Evolutionary conservation across 2,888 invertebrate genomes (phyloP), one percentile per base, ranked within the genome.

Genomic region (Tetranychus piercei): DNA sequence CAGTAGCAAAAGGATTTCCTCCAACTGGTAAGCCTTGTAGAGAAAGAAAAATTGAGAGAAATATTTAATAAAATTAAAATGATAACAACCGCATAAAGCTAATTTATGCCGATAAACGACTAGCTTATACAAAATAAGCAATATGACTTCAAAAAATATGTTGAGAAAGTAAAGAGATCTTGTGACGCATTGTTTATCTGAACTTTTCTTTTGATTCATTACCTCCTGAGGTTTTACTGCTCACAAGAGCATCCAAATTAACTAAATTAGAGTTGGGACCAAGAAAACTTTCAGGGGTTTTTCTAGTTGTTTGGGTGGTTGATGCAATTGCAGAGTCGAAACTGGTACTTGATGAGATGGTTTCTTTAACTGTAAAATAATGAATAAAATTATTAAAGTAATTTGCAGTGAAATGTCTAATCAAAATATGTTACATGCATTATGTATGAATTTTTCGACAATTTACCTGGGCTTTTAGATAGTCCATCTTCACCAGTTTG

Each of bases 231-330:
- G 79, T 78, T 70, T 80, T 79, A 72, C 84, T 82, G 55, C 86
- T 88, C 80, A 99, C 91, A 81, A 99, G 87, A 82, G 96, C 93
- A 85, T 99, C 97, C 83, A 99, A 87, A 87, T 99, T 97, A 78
- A 99, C 97, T 80, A 99, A 87, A 79, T 90, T 88, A 15, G 94
- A 94, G 85, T 99, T 96, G 84, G 94, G 94, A 71, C 97, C 97
- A 74, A 99, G 88, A 85, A 99, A 99, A 80, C 91, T 89, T 79
- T 93, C 92, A 3, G 96, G 95, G 74, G 94, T 94, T 84, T 94
- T 95, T 70, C 87, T 83, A 43, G 86, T 86, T 77, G 86, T 86
- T 73, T 74, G 76, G 23, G 71, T 74, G 45, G 69, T 74, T 44
- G 76, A 73, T 15, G 71, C 65, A 65, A 73, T 73, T 9, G 34